Evolutionary conservation across 2,113 vertebrate genomes (phyloP), one percentile per base, ranked within the genome.

Genomic region (Passer domesticus): DNA sequence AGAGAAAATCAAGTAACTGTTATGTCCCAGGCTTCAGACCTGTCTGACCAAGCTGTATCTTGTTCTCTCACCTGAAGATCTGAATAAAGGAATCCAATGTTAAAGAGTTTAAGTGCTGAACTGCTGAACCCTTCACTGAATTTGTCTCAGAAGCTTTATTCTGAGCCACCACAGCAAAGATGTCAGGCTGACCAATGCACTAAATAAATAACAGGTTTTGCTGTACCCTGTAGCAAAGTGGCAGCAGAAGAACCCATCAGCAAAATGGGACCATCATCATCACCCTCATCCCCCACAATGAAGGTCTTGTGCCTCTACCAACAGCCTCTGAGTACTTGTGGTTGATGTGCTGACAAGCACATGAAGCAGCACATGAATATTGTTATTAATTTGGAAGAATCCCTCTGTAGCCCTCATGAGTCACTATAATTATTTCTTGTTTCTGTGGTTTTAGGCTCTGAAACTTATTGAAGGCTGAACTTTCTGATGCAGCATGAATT

Each of bases 381-480:
- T 53, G 58, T 56, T 56, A 88, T 52, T 94, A 83, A 94, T 93
- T 90, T 44, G 15, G 58, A 92, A 90, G 49, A 80, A 69, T 85
- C 90, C 19, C 27, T 92, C 86, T 76, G 25, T 17, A 90, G 53
- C 37, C 44, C 67, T 93, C 67, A 60, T 52, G 89, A 94, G 35
- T 73, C 83, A 94, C 49, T 85, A 31, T 27, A 33, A 43, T 88
- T 74, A 44, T 58, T 81, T 87, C 72, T 79, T 64, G 30, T 76
- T 88, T 83, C 86, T 86, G 94, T 64, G 70, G 89, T 73, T 93
- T 92, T 64, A 73, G 67, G 53, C 24, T 85, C 70, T 60, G 56
- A 84, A 92, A 63, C 47, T 50, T 79, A 55, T 10, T 79, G 66
- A 90, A 87, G 43, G 23, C 49, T 90, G 72, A 67, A 86, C 55